These are phyloP conservation scores for Thereva nobilitata DNA, from an alignment of 2,888 invertebrate species.

Conservation along the genomic window DNA sequence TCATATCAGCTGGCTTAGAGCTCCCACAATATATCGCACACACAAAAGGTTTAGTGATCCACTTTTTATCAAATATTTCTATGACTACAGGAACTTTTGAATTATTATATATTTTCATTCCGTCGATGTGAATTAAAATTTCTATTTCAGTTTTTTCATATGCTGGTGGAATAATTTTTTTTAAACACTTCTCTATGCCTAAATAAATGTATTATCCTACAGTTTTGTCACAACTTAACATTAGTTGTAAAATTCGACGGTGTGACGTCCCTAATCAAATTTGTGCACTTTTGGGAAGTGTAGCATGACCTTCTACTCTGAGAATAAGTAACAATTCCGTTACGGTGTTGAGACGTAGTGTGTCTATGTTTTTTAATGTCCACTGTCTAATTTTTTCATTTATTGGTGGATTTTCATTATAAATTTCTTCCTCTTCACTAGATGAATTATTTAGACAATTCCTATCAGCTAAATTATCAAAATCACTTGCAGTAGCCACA, in stretches of 20 bases:
- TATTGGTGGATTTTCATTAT: not conserved
- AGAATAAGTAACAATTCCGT: not conserved
- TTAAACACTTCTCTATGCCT: not conserved
- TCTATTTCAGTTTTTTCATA: not conserved
- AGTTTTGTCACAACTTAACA: not conserved
- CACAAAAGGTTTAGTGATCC: conserved; percentile 2
- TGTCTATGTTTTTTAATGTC: not conserved
- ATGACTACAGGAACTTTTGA: not conserved
- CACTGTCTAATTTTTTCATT: not conserved
- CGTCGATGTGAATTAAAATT: not conserved
- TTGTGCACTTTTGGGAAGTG: not conserved
- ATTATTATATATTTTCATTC: conserved; percentile 3
- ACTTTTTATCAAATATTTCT: conserved; percentile 13
- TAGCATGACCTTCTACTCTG: not conserved
- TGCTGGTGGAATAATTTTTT: not conserved
- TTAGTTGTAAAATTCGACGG: not conserved
- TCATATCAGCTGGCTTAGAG: not conserved
- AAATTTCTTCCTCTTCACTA: not conserved
- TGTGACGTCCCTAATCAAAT: not conserved
- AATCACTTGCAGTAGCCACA: too few species aligned
- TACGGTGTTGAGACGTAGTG: not conserved
- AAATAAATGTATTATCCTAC: not conserved
- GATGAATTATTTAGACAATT: too few species aligned
- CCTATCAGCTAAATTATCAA: too few species aligned
- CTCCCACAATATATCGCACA: not conserved